Conservation (phyloP, 2,113 vertebrate species). For the Callopanchax toddi region DNA sequence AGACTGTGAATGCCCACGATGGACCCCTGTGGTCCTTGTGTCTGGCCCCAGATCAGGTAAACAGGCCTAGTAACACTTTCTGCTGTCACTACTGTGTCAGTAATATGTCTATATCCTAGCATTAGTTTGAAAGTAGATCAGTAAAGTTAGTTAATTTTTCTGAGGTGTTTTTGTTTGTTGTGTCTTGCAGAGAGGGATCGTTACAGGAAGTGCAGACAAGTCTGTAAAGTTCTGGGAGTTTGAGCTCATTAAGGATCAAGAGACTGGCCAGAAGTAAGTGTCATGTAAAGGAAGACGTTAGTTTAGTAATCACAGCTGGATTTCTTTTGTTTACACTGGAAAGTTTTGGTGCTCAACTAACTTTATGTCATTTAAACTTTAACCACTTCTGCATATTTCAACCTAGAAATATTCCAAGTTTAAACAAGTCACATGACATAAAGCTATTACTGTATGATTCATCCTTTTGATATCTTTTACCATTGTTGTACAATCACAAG, state of each 20-base stretch:
- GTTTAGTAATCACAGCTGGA: too few relatives aligned
- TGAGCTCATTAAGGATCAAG: constrained; percentile 90
- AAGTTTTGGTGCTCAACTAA: too few relatives aligned
- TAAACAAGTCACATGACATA: too few relatives aligned
- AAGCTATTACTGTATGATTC: too few relatives aligned
- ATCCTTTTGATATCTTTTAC: too few relatives aligned
- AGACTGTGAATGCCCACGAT: constrained; percentile 83
- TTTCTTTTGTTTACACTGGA: background rate
- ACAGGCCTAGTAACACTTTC: too few relatives aligned
- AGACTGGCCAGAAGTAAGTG: constrained; percentile 84
- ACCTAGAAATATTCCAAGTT: too few relatives aligned
- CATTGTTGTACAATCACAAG: too few relatives aligned
- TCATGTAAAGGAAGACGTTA: too few relatives aligned
- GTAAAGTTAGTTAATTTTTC: background rate
- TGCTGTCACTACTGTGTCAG: background rate
- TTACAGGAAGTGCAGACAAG: constrained; percentile 94
- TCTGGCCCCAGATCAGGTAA: constrained; percentile 94
- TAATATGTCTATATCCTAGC: too few relatives aligned
- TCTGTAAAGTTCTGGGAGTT: constrained; percentile 98
- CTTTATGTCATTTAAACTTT: too few relatives aligned
- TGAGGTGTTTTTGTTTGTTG: background rate
- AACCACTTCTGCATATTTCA: too few relatives aligned
- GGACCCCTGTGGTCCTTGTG: constrained; percentile 92
- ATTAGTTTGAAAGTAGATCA: background rate
- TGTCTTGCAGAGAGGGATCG: constrained; percentile 85